A percentile compares a stretch with the other conserved stretches of the same genome.
Conservation (phyloP, 2,797 vertebrate genomes). For the Notamacropus eugenii region DNA sequence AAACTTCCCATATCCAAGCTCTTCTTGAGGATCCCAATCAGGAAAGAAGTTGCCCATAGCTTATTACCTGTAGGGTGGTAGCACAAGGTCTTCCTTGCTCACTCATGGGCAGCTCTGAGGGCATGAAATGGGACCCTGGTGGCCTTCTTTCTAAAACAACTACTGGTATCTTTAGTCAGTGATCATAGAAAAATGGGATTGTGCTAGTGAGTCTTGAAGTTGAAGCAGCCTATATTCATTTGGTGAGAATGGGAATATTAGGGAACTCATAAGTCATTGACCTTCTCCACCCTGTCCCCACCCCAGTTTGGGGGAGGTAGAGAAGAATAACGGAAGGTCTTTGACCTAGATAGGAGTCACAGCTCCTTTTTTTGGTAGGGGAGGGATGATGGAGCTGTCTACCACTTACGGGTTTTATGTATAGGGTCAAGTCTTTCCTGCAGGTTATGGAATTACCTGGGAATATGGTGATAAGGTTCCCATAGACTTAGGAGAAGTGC, state of each 20-base stretch:
- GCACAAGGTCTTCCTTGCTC: not conserved
- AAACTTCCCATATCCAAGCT: not conserved
- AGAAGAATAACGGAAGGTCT: not conserved
- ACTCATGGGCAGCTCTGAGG: not conserved
- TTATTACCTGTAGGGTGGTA: not conserved
- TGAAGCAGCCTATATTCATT: not conserved
- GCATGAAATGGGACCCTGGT: not conserved
- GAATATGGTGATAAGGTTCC: constrained; percentile 94
- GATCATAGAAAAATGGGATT: not conserved
- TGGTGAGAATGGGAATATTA: not conserved
- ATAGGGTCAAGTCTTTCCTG: not conserved
- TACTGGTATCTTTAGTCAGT: not conserved
- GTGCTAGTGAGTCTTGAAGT: not conserved
- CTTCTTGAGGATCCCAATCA: not conserved
- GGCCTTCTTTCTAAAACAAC: constrained; percentile 3
- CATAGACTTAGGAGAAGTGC: constrained; percentile 87
- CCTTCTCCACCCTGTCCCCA: not conserved
- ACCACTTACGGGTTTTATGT: not conserved
- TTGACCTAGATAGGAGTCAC: not conserved
- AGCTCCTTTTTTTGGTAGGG: not conserved
- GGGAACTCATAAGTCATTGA: not conserved
- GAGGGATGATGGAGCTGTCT: not conserved
- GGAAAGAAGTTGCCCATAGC: not conserved
- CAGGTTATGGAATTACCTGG: constrained; percentile 87
- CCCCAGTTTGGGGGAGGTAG: not conserved